These are phyloP conservation scores for Slavum lentiscoides DNA, from an alignment of 2,888 invertebrate genomes.

Conservation along the genomic window DNA sequence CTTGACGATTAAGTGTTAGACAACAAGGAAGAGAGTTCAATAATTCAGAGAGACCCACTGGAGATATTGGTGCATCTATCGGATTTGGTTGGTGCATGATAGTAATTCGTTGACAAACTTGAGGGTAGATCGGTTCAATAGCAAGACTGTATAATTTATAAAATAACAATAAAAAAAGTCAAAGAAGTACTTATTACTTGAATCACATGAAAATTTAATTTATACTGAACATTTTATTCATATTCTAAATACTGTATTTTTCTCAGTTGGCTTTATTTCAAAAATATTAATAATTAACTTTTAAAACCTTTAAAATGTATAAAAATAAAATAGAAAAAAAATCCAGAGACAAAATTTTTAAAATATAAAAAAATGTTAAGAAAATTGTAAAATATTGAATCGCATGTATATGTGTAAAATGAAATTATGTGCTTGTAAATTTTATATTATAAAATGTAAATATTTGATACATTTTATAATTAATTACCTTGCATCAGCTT, in stretches of 20 bases:
- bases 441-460: too few species aligned
- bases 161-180: constrained; percentile 24
- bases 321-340: too few species aligned
- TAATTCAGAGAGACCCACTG: constrained; percentile 55
- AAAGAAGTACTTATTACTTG: background rate
- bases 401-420: background rate
- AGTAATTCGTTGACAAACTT: constrained; percentile 72
- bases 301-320: too few species aligned
- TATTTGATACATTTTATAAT: constrained; percentile 1
- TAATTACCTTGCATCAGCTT: constrained; percentile 83
- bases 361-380: constrained; percentile 10
- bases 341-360: background rate
- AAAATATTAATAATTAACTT: background rate
- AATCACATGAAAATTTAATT: too few species aligned
- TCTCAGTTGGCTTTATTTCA: too few species aligned
- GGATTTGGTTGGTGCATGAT: constrained; percentile 59
- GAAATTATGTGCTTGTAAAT: background rate
- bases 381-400: constrained; percentile 4
- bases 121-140: constrained; percentile 90
- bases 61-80: constrained; percentile 58
- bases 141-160: constrained; percentile 71
- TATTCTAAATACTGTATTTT: too few species aligned
- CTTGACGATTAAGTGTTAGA: constrained; percentile 76
- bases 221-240: too few species aligned
- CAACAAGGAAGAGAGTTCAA: constrained; percentile 89